Conservation (phyloP, 2,797 vertebrate genomes). For the Mus minutoides region DNA sequence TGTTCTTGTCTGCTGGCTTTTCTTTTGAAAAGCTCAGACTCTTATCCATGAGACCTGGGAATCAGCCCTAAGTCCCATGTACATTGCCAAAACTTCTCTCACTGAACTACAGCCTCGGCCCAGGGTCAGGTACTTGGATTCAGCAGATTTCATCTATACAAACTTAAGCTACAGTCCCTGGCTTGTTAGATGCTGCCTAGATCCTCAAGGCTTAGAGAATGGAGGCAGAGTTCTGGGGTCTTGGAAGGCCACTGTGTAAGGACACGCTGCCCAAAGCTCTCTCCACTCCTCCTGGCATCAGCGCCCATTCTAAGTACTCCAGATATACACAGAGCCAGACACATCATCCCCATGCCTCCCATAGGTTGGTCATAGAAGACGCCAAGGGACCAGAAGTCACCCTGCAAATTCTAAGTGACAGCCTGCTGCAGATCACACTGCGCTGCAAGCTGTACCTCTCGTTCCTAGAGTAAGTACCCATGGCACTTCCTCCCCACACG, state of each 20-base stretch:
- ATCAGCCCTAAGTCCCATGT: background rate
- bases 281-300: background rate
- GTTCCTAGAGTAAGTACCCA: background rate
- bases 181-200: background rate
- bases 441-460: conserved; percentile 56
- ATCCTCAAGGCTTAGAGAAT: background rate
- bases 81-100: background rate
- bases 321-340: background rate
- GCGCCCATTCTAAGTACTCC: background rate
- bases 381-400: conserved; percentile 47
- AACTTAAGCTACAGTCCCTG: background rate
- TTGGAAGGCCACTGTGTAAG: background rate
- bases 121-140: background rate
- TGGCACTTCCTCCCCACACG: no score
- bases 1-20: background rate
- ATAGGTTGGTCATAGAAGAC: conserved; percentile 68
- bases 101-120: background rate
- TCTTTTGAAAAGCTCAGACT: background rate
- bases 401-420: conserved; percentile 40
- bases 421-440: conserved; percentile 58
- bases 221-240: background rate
- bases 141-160: background rate
- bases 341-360: background rate
- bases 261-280: background rate
- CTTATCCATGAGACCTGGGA: background rate